Evolutionary conservation across 2,113 vertebrate genomes (phyloP), one percentile per base, ranked within the genome.

Genomic region (Xiphophorus couchianus): DNA sequence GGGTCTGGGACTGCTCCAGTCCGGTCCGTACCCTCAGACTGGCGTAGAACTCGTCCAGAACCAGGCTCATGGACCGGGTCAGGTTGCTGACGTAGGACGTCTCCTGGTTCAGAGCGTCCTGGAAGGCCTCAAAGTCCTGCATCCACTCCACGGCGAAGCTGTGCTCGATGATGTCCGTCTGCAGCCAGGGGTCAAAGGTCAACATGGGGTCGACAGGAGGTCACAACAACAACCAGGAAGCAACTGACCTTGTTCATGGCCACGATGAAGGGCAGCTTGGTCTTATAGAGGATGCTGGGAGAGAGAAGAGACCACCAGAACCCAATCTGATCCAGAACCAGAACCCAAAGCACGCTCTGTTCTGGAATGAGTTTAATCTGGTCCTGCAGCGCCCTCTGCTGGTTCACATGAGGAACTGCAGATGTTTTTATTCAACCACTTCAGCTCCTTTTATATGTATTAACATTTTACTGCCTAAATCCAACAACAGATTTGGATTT

Each of bases 101-200:
- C 84, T 99, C 98, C 84, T 99, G 97, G 90, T 96, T 98, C 86
- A 99, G 90, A 13, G 97, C 97, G 22, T 99, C 98, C 84, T 99
- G 97, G 84, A 99, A 99, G 35, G 92, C 93, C 89, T 99, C 98
- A 4, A 99, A 99, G 91, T 99, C 98, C 82, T 97, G 95, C 98
- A 99, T 99, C 98, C 98, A 99, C 81, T 99, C 98, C 86, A 99
- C 95, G 0, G 98, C 98, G 42, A 99, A 99, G 84, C 95, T 96
- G 93, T 99, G 97, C 81, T 97, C 96, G 12, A 99, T 97, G 82
- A 99, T 98, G 89, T 99, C 98, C 0, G 96, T 98, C 97, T 98
- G 91, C 39, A 13, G 60, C 12, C 27, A 25, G 27, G 7, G 42
- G 35, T 63, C 3, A 37, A 37, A 37, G 35, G 35, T 37, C 10